Conservation (phyloP, 2,888 invertebrate genomes). For the Tiphia femorata region DNA sequence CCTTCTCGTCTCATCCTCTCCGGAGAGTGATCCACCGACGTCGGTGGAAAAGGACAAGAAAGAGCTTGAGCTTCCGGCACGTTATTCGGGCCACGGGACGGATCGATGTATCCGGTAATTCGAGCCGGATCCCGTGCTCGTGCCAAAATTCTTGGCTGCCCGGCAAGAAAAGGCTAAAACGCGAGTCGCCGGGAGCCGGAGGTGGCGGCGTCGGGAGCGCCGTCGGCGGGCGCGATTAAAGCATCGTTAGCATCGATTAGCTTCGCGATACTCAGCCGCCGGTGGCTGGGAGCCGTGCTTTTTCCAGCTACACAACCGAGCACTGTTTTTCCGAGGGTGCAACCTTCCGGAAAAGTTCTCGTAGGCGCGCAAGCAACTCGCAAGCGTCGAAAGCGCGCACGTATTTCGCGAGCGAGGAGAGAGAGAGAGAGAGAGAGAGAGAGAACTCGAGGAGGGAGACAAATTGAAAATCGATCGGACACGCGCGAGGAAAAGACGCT, state of each 20-base stretch:
- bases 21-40: too few relatives aligned
- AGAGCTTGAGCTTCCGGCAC: conserved; percentile 34
- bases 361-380: neutral
- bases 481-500: neutral
- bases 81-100: conserved; percentile 39
- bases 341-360: conserved; percentile 15
- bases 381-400: too few relatives aligned
- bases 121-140: conserved; percentile 29
- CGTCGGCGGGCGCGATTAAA: conserved; percentile 42
- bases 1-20: too few relatives aligned
- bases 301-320: conserved; percentile 26
- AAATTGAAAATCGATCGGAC: conserved; percentile 28
- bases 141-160: conserved; percentile 39
- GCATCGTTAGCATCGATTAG: conserved; percentile 56
- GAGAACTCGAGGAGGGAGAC: too few relatives aligned
- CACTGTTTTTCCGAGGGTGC: conserved; percentile 23
- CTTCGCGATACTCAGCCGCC: conserved; percentile 23
- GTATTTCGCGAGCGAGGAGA: too few relatives aligned
- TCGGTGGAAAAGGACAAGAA: conserved; percentile 20
- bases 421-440: too few relatives aligned
- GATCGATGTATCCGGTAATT: conserved; percentile 40
- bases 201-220: conserved; percentile 20
- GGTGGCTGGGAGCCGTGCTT: conserved; percentile 16
- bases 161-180: conserved; percentile 23
- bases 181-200: conserved; percentile 20